Conservation (phyloP, 2,113 vertebrate species). For the Scartelaos histophorus region DNA sequence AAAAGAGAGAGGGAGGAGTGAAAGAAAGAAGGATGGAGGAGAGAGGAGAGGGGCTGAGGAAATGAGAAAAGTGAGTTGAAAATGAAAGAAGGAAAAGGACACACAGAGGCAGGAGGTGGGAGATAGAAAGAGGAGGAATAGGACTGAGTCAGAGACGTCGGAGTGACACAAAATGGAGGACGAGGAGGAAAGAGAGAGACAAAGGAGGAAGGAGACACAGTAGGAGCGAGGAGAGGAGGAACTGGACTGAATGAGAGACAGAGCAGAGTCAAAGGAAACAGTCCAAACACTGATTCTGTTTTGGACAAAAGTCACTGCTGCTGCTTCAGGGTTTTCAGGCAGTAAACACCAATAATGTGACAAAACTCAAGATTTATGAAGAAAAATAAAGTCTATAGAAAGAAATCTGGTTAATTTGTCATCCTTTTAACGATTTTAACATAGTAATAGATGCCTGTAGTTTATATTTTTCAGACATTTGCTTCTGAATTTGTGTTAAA, state of each 20-base stretch:
- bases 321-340: background rate
- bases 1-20: background rate
- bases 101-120: background rate
- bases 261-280: constrained; percentile 15
- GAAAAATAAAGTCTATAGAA: too few relatives aligned
- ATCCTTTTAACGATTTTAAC: too few relatives aligned
- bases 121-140: constrained; percentile 72
- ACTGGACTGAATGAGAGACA: constrained; percentile 47
- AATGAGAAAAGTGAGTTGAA: too few relatives aligned
- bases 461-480: too few relatives aligned
- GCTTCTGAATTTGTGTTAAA: too few relatives aligned
- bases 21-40: background rate
- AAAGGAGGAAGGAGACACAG: background rate
- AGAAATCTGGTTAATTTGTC: too few relatives aligned
- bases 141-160: constrained; percentile 10
- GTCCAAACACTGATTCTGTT: constrained; percentile 45
- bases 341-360: background rate
- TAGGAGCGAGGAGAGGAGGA: constrained; percentile 11
- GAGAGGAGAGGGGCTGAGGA: too few relatives aligned
- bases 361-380: background rate
- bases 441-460: too few relatives aligned
- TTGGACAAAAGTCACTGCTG: constrained; percentile 18
- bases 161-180: background rate
- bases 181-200: background rate
- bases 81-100: background rate